Base-by-base conservation (phyloP, 2,797 vertebrate genomes). In the Anabas testudineus region DNA sequence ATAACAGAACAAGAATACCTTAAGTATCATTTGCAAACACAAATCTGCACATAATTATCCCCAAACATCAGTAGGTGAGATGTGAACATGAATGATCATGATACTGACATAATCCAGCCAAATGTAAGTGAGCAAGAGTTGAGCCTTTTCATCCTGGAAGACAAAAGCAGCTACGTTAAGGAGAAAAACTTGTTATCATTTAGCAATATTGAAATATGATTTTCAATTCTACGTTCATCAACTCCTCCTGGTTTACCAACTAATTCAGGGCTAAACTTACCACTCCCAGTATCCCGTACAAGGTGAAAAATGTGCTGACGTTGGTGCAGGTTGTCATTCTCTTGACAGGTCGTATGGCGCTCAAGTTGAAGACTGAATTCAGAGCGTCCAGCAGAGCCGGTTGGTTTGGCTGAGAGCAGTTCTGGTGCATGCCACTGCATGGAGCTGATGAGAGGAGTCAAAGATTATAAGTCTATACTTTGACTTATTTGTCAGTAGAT, bases 211-310 rank as follows among this genome's bases (percentile, higher is more conserved):
- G 24, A 24, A 2, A 24, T 24, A 4, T 24, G 30, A 32, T 32
- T 10, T 32, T 32, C 32, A 30, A 6, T 5, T 30, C 28, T 30
- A 16, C 14, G 55, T n/a, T n/a, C n/a, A n/a, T n/a, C n/a, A n/a
- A n/a, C n/a, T 16, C 8, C 15, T n/a, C 8, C 36, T 4, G 2
- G 16, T 28, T 15, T 53, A 4, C 54, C 14, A 28, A 26, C 26
- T 28, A 21, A 28, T 28, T 48, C 3, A 28, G 30, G n/a, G 21
- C 32, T 53, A 36, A 60, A 88, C 92, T 43, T 77, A 94, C 91
- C 91, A 94, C 92, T 77, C 93, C 90, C 9, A 94, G 74, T 14
- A 93, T 92, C 22, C 90, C 92, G 41, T 93, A 94, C 62, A 95
- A 26, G 34, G 77, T 92, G 84, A 94, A 94, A 59, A n/a, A 67